A percentile compares a stretch with the other conserved stretches of the same genome.
Evolutionary conservation across 1,140 invertebrate genomes (phyloP).

Genomic region (Phymastichus coffea): DNA sequence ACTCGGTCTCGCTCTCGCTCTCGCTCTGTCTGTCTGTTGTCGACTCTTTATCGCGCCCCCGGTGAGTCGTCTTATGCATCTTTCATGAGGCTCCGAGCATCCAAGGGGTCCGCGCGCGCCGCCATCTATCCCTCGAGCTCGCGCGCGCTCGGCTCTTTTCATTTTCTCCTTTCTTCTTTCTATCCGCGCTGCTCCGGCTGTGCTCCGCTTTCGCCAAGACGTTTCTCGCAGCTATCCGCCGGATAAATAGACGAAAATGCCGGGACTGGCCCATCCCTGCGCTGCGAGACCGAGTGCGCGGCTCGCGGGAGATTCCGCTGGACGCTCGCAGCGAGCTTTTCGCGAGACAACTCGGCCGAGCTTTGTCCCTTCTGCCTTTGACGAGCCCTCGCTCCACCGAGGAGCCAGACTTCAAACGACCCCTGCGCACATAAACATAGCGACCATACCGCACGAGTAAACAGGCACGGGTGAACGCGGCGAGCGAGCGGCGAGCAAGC

Average conservation of each 20-base stretch:
- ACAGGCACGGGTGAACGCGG: too few species aligned
- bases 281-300: too few species aligned
- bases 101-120: constrained; percentile 53
- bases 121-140: constrained; percentile 37
- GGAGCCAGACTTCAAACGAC: background rate
- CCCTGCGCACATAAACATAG: constrained; percentile 1
- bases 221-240: background rate
- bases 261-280: too few species aligned
- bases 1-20: too few species aligned
- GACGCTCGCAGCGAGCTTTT: background rate
- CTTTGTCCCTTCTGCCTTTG: constrained; percentile 19
- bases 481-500: too few species aligned
- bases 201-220: background rate
- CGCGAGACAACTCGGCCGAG: background rate
- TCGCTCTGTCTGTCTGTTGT: constrained; percentile 59
- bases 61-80: constrained; percentile 60
- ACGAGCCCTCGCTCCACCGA: constrained; percentile 19
- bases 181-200: background rate
- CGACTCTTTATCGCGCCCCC: constrained; percentile 60
- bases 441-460: constrained; percentile 44
- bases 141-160: constrained; percentile 25
- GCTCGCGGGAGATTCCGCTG: background rate
- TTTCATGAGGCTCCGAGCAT: constrained; percentile 58
- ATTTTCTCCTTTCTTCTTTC: constrained; percentile 9
- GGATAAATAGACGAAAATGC: background rate